Evolutionary conservation across 2,888 invertebrate species (phyloP).

Genomic region (Eupithecia insigniata): DNA sequence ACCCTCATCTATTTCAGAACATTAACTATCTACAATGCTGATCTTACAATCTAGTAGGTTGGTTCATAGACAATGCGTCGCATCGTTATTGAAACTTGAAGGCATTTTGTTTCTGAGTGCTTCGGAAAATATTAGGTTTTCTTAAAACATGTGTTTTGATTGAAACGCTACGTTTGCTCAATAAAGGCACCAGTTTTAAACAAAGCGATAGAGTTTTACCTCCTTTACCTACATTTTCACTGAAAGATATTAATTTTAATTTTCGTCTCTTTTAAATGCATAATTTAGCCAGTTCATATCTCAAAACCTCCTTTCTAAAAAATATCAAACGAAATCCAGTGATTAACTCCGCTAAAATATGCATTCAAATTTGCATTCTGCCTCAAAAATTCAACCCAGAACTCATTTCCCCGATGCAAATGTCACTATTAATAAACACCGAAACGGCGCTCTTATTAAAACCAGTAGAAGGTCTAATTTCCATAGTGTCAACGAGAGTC

Average conservation of each 20-base stretch:
- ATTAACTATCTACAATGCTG: conserved; percentile 18
- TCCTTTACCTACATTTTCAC: not conserved
- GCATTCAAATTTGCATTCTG: conserved; percentile 41
- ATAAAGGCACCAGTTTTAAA: not conserved
- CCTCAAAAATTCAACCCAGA: conserved; percentile 41
- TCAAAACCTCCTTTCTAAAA: not conserved
- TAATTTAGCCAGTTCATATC: not conserved
- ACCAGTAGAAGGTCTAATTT: conserved; percentile 65
- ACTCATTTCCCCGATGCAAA: conserved; percentile 59
- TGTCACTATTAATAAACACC: conserved; percentile 60
- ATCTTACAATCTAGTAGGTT: not conserved
- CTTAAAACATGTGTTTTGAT: not conserved
- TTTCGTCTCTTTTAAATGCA: not conserved
- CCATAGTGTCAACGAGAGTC: conserved; percentile 69
- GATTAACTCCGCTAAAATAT: conserved; percentile 40
- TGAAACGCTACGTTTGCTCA: not conserved
- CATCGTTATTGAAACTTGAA: not conserved
- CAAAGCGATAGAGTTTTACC: not conserved
- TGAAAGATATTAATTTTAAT: not conserved
- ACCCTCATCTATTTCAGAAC: conserved; percentile 5
- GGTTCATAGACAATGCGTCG: not conserved
- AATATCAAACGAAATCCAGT: conserved; percentile 14
- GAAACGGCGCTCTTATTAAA: conserved; percentile 64
- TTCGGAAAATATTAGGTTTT: not conserved
- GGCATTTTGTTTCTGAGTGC: not conserved